phyloP scores from a whole-genome alignment of 2,888 invertebrate species.

The Oxystoma pomonae region DNA sequence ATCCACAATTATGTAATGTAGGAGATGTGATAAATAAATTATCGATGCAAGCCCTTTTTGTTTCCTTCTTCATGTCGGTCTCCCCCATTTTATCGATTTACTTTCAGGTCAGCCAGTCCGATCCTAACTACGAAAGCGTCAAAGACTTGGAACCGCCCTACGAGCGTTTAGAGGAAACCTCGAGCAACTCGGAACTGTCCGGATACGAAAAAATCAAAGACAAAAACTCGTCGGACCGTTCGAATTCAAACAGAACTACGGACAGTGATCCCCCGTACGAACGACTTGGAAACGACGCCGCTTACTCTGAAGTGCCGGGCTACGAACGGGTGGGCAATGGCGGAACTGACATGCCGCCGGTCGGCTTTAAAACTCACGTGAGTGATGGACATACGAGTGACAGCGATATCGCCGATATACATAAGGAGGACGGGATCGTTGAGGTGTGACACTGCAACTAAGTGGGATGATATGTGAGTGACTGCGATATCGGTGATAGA shows the following conservation, averaged over 20 bases:
- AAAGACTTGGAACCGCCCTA: conserved; percentile 72
- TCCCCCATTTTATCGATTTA: too few relatives aligned
- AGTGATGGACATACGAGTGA: conserved; percentile 18
- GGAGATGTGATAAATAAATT: too few relatives aligned
- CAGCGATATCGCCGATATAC: conserved; percentile 23
- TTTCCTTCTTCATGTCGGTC: too few relatives aligned
- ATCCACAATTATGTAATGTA: too few relatives aligned
- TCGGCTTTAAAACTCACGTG: conserved; percentile 3
- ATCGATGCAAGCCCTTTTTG: too few relatives aligned
- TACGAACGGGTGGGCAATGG: conserved; percentile 34
- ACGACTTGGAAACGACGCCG: conserved; percentile 31
- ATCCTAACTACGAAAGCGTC: conserved; percentile 81
- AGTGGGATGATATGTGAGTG: too few relatives aligned
- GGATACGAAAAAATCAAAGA: conserved; percentile 35
- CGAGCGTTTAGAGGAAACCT: conserved; percentile 52
- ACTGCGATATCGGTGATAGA: too few relatives aligned
- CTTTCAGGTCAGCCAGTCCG: conserved; percentile 48
- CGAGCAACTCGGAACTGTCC: conserved; percentile 35
- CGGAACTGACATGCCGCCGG: conserved; percentile 22
- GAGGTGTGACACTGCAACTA: conserved; percentile 31
- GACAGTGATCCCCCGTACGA: conserved; percentile 37
- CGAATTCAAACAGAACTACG: conserved; percentile 29
- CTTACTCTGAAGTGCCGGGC: conserved; percentile 34
- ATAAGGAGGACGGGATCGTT: conserved; percentile 37
- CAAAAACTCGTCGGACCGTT: conserved; percentile 35